A percentile compares a stretch with the other conserved stretches of the same genome.
Conservation (phyloP, 1,140 invertebrate genomes). For the Anadara kagoshimensis region DNA sequence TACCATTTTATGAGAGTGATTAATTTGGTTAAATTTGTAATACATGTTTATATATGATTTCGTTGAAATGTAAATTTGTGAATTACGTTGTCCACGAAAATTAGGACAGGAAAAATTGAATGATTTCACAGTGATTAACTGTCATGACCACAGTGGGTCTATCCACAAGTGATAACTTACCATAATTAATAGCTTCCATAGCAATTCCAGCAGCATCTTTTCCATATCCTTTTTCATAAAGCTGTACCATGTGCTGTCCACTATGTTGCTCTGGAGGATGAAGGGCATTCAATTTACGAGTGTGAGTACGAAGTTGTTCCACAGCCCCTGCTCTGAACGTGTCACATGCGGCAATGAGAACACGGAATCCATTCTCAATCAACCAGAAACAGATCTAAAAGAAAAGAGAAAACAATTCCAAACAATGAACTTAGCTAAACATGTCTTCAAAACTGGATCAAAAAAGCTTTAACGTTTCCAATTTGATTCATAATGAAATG, state of each 20-base stretch:
- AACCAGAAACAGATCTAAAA: constrained; percentile 97
- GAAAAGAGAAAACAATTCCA: not conserved
- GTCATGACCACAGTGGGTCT: too few species aligned
- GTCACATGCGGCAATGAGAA: constrained; percentile 99
- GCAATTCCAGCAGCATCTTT: constrained; percentile 99
- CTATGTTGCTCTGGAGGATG: constrained; percentile 83
- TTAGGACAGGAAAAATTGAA: too few species aligned
- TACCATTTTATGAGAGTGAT: too few species aligned
- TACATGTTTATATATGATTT: too few species aligned
- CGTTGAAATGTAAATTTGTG: too few species aligned
- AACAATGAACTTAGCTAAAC: too few species aligned
- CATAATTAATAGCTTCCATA: constrained; percentile 94
- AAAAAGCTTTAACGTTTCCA: too few species aligned
- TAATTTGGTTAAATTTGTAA: too few species aligned
- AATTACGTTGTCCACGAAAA: too few species aligned
- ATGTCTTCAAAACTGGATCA: too few species aligned
- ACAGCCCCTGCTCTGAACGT: constrained; percentile 99
- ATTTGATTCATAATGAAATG: too few species aligned
- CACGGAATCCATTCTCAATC: constrained; percentile 96
- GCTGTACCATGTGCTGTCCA: constrained; percentile 86
- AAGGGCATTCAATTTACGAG: constrained; percentile 93
- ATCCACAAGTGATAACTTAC: constrained; percentile 46
- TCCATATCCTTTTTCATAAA: constrained; percentile 98
- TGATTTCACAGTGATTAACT: too few species aligned
- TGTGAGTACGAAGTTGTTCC: constrained; percentile 97